Evolutionary conservation across 2,797 vertebrate species (phyloP), one percentile per base, ranked within the genome.

Genomic region (Cyclura pinguis): DNA sequence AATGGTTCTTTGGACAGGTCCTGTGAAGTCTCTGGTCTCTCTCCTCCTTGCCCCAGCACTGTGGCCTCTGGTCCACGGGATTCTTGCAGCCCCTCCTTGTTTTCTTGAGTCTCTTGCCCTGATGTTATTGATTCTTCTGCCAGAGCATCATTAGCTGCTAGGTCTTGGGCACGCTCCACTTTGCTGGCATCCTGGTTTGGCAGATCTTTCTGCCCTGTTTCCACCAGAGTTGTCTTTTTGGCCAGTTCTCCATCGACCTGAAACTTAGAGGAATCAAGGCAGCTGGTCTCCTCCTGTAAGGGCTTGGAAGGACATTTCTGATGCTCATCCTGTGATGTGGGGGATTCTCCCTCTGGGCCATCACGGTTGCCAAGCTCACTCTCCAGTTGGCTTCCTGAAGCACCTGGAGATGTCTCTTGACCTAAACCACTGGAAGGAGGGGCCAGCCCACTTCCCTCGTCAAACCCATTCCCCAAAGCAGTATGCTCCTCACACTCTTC

Each of bases 291-390:
- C 0, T 35, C n/a, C 57, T 50, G 72, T 8, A 69, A 32, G 16
- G 18, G 5, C 22, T 47, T 50, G 22, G 87, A 22, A 38, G 82
- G 55, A 38, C 35, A 62, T 20, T 55, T 52, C 27, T 52, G 64
- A 35, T 47, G 59, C 18, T 52, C 52, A 35, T 88, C 73, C 38
- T 47, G 52, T 50, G 73, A 84, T 18, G 90, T 84, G 50, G 90
- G 85, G 4, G 90, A 91, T 5, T 57, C 55, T 29, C 85, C 90
- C 8, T 91, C 90, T 18, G 90, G 90, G 72, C 90, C 85, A n/a
- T 91, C 85, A 55, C 67, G 87, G 77, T 76, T 64, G n/a, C 77
- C 76, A 42, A 85, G 76, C 27, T 73, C 90, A 81, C 6, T 2
- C 10, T 32, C 90, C 6, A 27, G 42, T 3, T 55, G n/a, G 18